phyloP scores from a whole-genome alignment of 2,888 invertebrate species.

The Melanostoma scalare region DNA sequence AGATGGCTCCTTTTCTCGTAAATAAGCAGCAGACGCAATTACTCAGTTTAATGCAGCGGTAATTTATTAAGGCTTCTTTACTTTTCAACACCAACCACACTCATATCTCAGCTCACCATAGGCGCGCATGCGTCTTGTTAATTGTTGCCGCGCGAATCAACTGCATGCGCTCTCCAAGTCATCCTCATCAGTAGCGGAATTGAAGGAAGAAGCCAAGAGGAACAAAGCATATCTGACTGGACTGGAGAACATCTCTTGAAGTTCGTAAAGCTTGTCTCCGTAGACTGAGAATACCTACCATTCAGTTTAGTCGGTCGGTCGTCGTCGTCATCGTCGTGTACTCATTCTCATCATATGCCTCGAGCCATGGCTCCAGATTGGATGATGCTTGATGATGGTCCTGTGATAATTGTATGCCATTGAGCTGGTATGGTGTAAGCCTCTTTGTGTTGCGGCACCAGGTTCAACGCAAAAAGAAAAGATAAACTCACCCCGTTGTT shows the following conservation, averaged over 20 bases:
- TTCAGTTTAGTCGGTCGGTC: neutral
- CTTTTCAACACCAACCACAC: conserved; percentile 70
- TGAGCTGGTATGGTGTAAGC: conserved; percentile 63
- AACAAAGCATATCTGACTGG: conserved; percentile 1
- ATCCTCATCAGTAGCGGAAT: conserved; percentile 35
- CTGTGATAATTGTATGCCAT: conserved; percentile 71
- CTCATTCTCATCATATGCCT: conserved; percentile 58
- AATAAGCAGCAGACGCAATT: conserved; percentile 70
- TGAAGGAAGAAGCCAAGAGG: conserved; percentile 6
- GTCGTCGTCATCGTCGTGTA: conserved; percentile 29
- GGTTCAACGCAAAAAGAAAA: neutral
- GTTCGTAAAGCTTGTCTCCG: neutral
- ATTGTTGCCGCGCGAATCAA: conserved; percentile 64
- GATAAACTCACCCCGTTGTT: neutral
- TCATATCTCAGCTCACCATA: conserved; percentile 66
- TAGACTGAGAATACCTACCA: neutral
- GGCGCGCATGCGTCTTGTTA: conserved; percentile 66
- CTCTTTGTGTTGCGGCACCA: conserved; percentile 62
- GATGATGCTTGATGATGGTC: conserved; percentile 72
- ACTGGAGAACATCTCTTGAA: neutral
- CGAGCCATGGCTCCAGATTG: conserved; percentile 69
- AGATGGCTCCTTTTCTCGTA: conserved; percentile 52
- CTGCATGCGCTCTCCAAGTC: conserved; percentile 33
- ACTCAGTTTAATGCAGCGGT: conserved; percentile 71
- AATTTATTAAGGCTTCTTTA: conserved; percentile 73